phyloP scores from a whole-genome alignment of 2,113 vertebrate species.

The Cephalopholis sonnerati region DNA sequence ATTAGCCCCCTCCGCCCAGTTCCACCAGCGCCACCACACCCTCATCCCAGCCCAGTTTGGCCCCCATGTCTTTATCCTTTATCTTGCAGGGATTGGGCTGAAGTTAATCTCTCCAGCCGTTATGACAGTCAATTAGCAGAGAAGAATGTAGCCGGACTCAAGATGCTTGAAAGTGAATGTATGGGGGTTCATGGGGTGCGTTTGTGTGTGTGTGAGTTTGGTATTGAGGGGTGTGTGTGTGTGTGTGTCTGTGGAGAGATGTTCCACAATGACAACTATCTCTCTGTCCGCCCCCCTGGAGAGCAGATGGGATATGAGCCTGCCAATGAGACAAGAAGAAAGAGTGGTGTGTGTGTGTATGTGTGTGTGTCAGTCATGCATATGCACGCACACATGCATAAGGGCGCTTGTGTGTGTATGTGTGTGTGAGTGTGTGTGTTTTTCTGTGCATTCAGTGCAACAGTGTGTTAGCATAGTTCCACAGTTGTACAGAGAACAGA shows the following conservation, averaged over 20 bases:
- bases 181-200: slow-evolving; percentile 40
- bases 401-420: slow-evolving; percentile 16
- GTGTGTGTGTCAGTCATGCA: slow-evolving; percentile 70
- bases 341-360: slow-evolving; percentile 56
- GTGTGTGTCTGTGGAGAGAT: slow-evolving; percentile 62
- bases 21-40: slow-evolving; percentile 41
- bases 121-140: slow-evolving; percentile 87
- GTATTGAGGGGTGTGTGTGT: slow-evolving; percentile 22
- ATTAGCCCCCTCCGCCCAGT: slow-evolving; percentile 55
- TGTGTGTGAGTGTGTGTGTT: slow-evolving; percentile 10
- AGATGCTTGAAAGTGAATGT: slow-evolving; percentile 67
- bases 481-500: slow-evolving; percentile 38
- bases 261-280: slow-evolving; percentile 81
- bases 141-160: slow-evolving; percentile 78
- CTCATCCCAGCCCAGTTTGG: slow-evolving; percentile 58
- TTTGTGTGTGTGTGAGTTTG: slow-evolving; percentile 41
- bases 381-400: slow-evolving; percentile 72
- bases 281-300: slow-evolving; percentile 80
- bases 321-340: slow-evolving; percentile 80
- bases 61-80: slow-evolving; percentile 76
- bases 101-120: slow-evolving; percentile 83
- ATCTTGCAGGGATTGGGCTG: slow-evolving; percentile 79
- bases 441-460: slow-evolving; percentile 55
- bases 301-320: slow-evolving; percentile 81
- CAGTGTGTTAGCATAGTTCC: slow-evolving; percentile 43